These are phyloP conservation scores for Gallinago solitaria DNA, from an alignment of 2,797 vertebrate genomes.

Conservation along the genomic window DNA sequence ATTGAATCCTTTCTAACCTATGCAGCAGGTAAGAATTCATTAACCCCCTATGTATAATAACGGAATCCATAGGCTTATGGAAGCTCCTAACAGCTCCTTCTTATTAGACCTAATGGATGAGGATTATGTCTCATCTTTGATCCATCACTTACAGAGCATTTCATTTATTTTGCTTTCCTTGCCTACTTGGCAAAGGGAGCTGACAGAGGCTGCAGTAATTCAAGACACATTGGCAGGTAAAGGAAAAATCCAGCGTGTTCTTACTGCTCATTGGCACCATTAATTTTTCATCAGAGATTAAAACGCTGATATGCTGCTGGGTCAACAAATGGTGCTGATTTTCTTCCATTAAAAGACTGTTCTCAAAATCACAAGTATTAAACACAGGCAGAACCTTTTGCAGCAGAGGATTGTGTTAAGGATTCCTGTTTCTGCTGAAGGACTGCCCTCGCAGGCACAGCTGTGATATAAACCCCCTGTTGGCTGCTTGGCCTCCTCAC, in stretches of 20 bases:
- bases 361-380: not conserved
- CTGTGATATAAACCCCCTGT: not conserved
- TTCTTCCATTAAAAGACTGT: not conserved
- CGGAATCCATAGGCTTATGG: not conserved
- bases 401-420: not conserved
- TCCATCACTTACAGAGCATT: not conserved
- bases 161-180: not conserved
- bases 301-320: not conserved
- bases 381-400: not conserved
- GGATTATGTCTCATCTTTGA: not conserved
- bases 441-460: not conserved
- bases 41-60: not conserved
- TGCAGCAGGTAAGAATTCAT: not conserved
- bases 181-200: not conserved
- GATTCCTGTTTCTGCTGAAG: not conserved
- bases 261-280: not conserved
- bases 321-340: not conserved
- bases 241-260: not conserved
- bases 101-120: not conserved
- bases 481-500: accelerated
- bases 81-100: not conserved
- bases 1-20: not conserved
- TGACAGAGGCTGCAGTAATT: not conserved
- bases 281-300: not conserved
- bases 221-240: not conserved